These are phyloP conservation scores for Oreochromis mossambicus DNA, from an alignment of 2,797 vertebrate species.

Conservation along the genomic window DNA sequence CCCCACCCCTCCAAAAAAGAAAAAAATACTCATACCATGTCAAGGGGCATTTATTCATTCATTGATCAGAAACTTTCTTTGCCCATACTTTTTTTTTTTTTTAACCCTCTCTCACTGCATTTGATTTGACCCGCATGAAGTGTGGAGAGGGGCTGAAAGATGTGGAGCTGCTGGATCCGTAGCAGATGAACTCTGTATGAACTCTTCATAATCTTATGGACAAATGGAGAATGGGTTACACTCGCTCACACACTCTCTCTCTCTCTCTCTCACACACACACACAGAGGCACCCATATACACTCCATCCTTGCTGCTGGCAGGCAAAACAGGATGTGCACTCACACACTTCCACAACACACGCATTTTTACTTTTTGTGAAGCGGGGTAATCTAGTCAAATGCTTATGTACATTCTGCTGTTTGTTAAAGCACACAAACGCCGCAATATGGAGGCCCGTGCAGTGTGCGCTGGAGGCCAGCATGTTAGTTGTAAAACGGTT, in stretches of 20 bases:
- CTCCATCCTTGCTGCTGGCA: slow-evolving; percentile 16
- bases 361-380: slow-evolving; percentile 66
- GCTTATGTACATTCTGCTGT: not conserved
- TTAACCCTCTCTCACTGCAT: not conserved
- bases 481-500: not conserved
- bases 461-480: not conserved
- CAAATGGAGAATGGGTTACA: slow-evolving; percentile 70
- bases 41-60: not conserved
- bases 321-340: not conserved
- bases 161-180: slow-evolving; percentile 60
- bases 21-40: not conserved
- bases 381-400: not conserved
- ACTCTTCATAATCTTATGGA: slow-evolving; percentile 82
- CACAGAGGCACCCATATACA: slow-evolving; percentile 7
- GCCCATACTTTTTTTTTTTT: not conserved
- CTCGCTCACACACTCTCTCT: slow-evolving; percentile 25
- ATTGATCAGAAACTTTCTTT: slow-evolving; percentile 39
- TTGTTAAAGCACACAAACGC: not conserved
- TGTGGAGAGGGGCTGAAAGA: slow-evolving; percentile 39
- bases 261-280: slow-evolving; percentile 16
- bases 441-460: not conserved
- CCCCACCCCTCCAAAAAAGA: not conserved
- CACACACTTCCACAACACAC: not conserved
- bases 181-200: slow-evolving; percentile 80
- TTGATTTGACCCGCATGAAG: slow-evolving; percentile 33